These are phyloP conservation scores for Polydrusus cervinus DNA, from an alignment of 2,888 invertebrate genomes.

Conservation along the genomic window DNA sequence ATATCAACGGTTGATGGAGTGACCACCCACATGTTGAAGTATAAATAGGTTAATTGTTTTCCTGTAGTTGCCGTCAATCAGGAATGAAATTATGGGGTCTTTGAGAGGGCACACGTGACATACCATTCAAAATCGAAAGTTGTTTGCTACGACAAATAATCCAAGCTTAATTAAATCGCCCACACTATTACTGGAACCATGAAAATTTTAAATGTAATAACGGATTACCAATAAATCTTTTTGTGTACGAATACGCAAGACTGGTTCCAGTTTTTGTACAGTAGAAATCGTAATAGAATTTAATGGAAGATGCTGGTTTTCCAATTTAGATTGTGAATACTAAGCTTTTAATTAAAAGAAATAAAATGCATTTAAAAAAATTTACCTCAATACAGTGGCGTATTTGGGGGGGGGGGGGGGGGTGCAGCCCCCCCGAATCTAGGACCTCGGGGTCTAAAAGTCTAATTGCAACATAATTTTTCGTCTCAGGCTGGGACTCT, in stretches of 20 bases:
- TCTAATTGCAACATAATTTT: too few relatives aligned
- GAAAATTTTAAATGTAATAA: conserved; percentile 14
- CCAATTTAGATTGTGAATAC: not conserved
- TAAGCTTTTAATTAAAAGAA: too few relatives aligned
- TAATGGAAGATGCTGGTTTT: too few relatives aligned
- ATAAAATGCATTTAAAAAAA: too few relatives aligned
- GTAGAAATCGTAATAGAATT: not conserved
- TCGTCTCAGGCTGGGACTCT: too few relatives aligned
- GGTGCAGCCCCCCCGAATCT: too few relatives aligned
- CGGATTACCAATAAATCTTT: conserved; percentile 3
- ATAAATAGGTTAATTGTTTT: conserved; percentile 44
- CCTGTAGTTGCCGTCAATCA: conserved; percentile 28
- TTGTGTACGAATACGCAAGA: not conserved
- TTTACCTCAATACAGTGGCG: too few relatives aligned
- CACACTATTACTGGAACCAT: conserved; percentile 1
- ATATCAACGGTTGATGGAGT: conserved; percentile 29
- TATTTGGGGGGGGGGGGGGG: too few relatives aligned
- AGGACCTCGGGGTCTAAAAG: too few relatives aligned
- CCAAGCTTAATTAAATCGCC: conserved; percentile 20
- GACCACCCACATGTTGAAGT: conserved; percentile 37
- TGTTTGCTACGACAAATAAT: conserved; percentile 20
- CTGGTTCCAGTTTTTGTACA: not conserved
- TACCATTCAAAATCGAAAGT: conserved; percentile 35
- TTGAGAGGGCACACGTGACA: conserved; percentile 41
- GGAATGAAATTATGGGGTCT: conserved; percentile 36